Base-by-base conservation (phyloP, 2,797 vertebrate genomes). In the Helicolenus hilgendorfi region DNA sequence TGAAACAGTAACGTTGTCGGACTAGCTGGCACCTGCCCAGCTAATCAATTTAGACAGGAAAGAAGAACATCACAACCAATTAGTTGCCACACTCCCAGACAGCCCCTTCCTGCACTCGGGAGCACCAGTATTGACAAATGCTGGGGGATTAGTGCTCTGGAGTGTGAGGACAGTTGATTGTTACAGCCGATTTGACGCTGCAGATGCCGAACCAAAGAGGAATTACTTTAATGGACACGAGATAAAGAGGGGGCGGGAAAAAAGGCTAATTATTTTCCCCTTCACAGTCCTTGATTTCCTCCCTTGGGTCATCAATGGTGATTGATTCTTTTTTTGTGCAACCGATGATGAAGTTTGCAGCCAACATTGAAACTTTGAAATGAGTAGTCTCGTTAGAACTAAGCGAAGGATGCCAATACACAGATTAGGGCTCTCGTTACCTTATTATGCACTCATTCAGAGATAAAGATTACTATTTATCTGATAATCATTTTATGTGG, bases 131-230 rank as follows among this genome's bases (percentile, higher is more conserved):
- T 96, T 91, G 95, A 97, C 92, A 56, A 91, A 92, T n/a, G 86
- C 91, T 62, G 74, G 67, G 81, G 95, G 93, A 95, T 96, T 94
- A 95, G 93, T 33, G 94, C 88, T 92, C 36, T 81, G 86, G 89
- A 94, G 94, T 94, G 94, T 92, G 92, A 95, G 95, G 95, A 95
- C 94, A 87, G 91, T 77, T 95, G 95, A 96, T 95, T 95, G 94
- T 95, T 94, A 93, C 96, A 81, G 94, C 79, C 65, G 92, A 95
- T 95, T 95, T 94, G 92, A 94, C 9, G 82, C 89, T 15, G 73
- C 77, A 91, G 87, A 93, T 24, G 70, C 77, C 35, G 85, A 60
- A 79, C 74, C 76, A 8, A 84, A 86, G 84, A 93, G 74, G 87
- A 95, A 90, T 92, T 77, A 88, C 89, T 92, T 89, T 92, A 96